phyloP scores from a whole-genome alignment of 2,888 invertebrate genomes.

The Diplolepis rosae region DNA sequence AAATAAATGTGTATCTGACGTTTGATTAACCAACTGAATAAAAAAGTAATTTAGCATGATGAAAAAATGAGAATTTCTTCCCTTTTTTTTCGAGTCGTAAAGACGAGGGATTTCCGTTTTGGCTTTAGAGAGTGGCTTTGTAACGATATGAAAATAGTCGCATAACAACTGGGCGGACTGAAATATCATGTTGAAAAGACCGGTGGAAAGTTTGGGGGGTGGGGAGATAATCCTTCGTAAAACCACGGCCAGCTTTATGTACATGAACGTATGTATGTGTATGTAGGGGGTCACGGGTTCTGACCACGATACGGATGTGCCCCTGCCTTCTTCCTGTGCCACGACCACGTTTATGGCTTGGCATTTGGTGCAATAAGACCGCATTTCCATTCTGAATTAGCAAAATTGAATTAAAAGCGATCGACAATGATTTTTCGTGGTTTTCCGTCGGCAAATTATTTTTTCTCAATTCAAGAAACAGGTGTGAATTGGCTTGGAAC shows the following conservation, averaged over 20 bases:
- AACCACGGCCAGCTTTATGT: constrained; percentile 56
- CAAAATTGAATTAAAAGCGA: constrained; percentile 18
- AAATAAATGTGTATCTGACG: too few species aligned
- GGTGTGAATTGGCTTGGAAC: too few species aligned
- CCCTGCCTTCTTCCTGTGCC: constrained; percentile 74
- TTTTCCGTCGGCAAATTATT: background rate
- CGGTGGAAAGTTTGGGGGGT: constrained; percentile 45
- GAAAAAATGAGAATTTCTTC: background rate
- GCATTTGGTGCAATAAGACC: constrained; percentile 66
- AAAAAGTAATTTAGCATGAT: constrained; percentile 5
- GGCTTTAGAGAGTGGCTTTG: constrained; percentile 15
- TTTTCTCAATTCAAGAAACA: too few species aligned
- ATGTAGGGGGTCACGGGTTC: constrained; percentile 71
- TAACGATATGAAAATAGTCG: constrained; percentile 23
- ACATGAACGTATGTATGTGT: constrained; percentile 53
- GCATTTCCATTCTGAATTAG: constrained; percentile 62
- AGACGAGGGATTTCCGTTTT: constrained; percentile 30
- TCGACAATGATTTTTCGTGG: background rate
- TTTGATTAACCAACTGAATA: too few species aligned
- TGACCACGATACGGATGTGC: constrained; percentile 74
- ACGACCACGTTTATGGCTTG: constrained; percentile 64
- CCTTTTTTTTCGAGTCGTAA: background rate
- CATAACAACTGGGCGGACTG: constrained; percentile 34
- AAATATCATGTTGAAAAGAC: constrained; percentile 46
- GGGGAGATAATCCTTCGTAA: constrained; percentile 68